phyloP scores from a whole-genome alignment of 2,113 vertebrate species.

The Irena cyanogastra region DNA sequence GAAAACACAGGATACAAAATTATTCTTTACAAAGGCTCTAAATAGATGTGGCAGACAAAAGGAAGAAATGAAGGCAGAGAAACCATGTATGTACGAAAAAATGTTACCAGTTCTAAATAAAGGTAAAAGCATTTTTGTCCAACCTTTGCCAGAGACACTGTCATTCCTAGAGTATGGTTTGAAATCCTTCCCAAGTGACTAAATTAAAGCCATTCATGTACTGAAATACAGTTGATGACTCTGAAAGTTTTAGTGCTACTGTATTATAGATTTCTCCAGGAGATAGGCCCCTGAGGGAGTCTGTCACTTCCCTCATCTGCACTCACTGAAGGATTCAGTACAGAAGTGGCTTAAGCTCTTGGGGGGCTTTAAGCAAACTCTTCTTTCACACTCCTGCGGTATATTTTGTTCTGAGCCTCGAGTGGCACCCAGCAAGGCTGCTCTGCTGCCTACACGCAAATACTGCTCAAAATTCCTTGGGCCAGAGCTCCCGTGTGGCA shows the following conservation, averaged over 20 bases:
- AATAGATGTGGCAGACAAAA: not conserved
- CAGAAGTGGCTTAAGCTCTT: not conserved
- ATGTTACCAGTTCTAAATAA: not conserved
- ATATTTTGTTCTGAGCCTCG: fast-evolving
- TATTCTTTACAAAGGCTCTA: not conserved
- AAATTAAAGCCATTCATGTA: not conserved
- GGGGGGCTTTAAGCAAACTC: not conserved
- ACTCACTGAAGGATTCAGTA: not conserved
- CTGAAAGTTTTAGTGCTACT: not conserved
- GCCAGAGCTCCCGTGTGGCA: not conserved
- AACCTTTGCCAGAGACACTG: not conserved
- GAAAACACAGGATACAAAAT: not conserved
- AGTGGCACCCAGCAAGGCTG: not conserved
- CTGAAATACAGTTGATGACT: not conserved
- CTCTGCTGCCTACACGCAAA: not conserved
- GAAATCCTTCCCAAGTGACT: not conserved
- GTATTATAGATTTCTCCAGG: not conserved
- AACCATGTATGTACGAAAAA: not conserved
- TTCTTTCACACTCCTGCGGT: not conserved
- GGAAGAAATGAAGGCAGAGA: not conserved
- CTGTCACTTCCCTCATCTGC: not conserved
- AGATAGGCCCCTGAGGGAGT: not conserved
- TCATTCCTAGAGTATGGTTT: not conserved
- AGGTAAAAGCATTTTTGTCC: not conserved
- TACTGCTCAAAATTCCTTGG: not conserved